Evolutionary conservation across 1,140 invertebrate species (phyloP).

Genomic region (Drusus annulatus): DNA sequence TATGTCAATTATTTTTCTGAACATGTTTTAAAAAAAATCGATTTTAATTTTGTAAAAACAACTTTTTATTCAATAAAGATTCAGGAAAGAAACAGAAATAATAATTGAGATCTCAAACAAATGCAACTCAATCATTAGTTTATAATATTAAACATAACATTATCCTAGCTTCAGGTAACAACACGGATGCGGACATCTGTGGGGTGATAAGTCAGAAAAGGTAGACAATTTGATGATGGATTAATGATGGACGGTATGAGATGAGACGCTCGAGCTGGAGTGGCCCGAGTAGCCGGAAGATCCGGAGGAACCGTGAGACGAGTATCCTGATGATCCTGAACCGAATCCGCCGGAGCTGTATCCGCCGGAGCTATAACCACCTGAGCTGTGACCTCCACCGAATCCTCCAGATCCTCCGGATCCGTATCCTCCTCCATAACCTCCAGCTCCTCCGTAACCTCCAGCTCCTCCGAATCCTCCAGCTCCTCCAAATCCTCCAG

Average conservation of each 20-base stretch:
- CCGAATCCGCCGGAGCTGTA: not conserved
- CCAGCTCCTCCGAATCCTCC: slow-evolving; percentile 29
- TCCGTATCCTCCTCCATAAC: slow-evolving; percentile 36
- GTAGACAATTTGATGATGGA: not conserved
- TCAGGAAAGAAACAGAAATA: too few species aligned
- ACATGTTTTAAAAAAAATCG: too few species aligned
- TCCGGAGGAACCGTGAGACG: slow-evolving; percentile 20
- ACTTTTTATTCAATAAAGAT: too few species aligned
- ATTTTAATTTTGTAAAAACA: too few species aligned
- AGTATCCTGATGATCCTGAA: not conserved
- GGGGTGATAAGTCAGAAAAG: slow-evolving; percentile 1
- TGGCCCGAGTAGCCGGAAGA: not conserved
- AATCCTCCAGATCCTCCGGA: slow-evolving; percentile 55
- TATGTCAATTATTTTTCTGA: too few species aligned
- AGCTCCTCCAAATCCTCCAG: slow-evolving; percentile 23
- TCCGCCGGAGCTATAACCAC: not conserved
- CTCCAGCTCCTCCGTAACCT: slow-evolving; percentile 16
- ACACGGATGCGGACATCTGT: not conserved
- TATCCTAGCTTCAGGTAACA: slow-evolving; percentile 32
- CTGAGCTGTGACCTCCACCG: slow-evolving; percentile 27
- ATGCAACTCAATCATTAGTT: slow-evolving; percentile 9
- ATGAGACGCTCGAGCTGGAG: slow-evolving; percentile 20
- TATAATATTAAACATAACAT: not conserved
- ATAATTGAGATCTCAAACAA: slow-evolving; percentile 22
- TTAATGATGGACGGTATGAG: slow-evolving; percentile 40